These are phyloP conservation scores for Chloromyia formosa DNA, from an alignment of 2,888 invertebrate species.

Conservation along the genomic window DNA sequence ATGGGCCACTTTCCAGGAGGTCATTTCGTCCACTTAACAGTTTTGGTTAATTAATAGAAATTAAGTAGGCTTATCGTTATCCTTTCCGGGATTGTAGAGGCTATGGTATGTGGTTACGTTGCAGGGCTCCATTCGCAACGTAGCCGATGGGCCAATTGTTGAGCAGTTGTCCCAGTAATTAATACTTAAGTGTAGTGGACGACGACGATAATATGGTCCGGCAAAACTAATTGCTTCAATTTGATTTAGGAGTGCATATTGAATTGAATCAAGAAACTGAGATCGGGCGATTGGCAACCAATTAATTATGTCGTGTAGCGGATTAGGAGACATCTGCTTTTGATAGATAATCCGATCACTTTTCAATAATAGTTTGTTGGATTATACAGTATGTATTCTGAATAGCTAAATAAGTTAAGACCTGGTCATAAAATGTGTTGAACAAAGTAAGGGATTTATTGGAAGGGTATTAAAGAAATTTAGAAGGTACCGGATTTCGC, in stretches of 20 bases:
- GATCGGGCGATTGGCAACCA: background rate
- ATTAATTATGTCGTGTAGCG: background rate
- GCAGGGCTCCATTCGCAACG: no score
- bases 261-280: background rate
- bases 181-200: conserved; percentile 12
- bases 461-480: no score
- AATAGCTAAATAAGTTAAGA: no score
- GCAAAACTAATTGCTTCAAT: conserved; percentile 1
- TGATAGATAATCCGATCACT: no score
- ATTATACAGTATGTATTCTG: no score
- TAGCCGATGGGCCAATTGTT: background rate
- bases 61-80: conserved; percentile 31
- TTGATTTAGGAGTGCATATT: background rate
- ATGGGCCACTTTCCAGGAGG: background rate
- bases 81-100: background rate
- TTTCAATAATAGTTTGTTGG: no score
- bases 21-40: conserved; percentile 32
- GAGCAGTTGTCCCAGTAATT: conserved; percentile 10
- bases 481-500: no score
- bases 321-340: background rate
- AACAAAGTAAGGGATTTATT: no score
- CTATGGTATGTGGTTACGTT: no score
- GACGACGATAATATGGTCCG: background rate
- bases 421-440: no score
- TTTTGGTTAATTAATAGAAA: conserved; percentile 35